Evolutionary conservation across 1,140 invertebrate genomes (phyloP).

Genomic region (Megalopta genalis): DNA sequence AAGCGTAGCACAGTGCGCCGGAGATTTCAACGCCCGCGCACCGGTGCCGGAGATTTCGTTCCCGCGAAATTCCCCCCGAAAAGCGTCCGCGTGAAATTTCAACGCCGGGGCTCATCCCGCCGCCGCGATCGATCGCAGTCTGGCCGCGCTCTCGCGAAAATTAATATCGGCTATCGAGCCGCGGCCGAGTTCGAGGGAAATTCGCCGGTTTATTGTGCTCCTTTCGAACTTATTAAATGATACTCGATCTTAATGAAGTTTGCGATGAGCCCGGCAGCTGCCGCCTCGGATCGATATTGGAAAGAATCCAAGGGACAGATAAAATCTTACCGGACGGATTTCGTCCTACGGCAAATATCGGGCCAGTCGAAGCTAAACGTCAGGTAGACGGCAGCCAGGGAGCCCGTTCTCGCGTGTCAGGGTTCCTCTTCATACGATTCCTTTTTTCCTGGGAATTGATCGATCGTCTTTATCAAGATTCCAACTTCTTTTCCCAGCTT

Average conservation of each 20-base stretch:
- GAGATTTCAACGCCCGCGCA: conserved; percentile 3
- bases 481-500: too few relatives aligned
- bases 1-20: background rate
- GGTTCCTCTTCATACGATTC: background rate
- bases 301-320: conserved; percentile 72
- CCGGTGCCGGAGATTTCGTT: background rate
- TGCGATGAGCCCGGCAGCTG: conserved; percentile 38
- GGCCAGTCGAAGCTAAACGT: conserved; percentile 64
- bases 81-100: too few relatives aligned
- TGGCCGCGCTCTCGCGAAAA: background rate
- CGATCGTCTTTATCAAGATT: background rate
- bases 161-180: background rate
- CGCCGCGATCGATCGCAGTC: background rate
- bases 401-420: conserved; percentile 13
- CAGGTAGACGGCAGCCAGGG: conserved; percentile 67
- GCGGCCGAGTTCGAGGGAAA: background rate
- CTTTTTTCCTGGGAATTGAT: background rate
- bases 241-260: conserved; percentile 46
- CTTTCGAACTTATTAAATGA: conserved; percentile 44
- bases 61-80: background rate
- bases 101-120: too few relatives aligned
- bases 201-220: conserved; percentile 11
- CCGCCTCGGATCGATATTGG: conserved; percentile 68
- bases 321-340: conserved; percentile 68
- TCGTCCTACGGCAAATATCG: conserved; percentile 46